These are phyloP conservation scores for Peromyscus melanophrys DNA, from an alignment of 2,797 vertebrate genomes.

Conservation along the genomic window DNA sequence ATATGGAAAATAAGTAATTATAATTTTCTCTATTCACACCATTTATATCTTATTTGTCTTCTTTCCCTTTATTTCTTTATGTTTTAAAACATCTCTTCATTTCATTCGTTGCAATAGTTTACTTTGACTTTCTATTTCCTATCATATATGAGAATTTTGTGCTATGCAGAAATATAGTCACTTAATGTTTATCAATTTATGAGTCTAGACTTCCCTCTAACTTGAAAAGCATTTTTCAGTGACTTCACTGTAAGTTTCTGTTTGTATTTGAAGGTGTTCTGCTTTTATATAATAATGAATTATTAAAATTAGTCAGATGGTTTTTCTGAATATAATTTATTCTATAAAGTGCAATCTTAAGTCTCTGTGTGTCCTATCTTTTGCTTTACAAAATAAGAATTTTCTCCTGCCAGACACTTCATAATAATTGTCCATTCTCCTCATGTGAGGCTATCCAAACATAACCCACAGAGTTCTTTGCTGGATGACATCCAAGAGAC, in stretches of 20 bases:
- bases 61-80: neutral
- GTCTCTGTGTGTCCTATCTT: neutral
- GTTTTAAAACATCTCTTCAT: neutral
- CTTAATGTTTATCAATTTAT: conserved; percentile 20
- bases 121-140: neutral
- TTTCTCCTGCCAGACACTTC: conserved; percentile 33
- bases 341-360: neutral
- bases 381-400: conserved; percentile 63
- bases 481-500: conserved; percentile 53
- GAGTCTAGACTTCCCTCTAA: neutral
- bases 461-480: conserved; percentile 10
- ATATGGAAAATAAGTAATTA: neutral
- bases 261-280: neutral
- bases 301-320: neutral
- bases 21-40: neutral
- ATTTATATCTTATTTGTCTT: neutral
- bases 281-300: conserved; percentile 33
- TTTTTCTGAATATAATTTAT: neutral
- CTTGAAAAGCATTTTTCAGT: neutral
- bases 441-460: conserved; percentile 55
- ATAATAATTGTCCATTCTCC: conserved; percentile 44
- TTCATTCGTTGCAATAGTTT: neutral
- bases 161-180: neutral
- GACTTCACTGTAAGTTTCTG: neutral
- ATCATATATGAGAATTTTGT: neutral